Percentiles rank a stretch among this genome's conserved stretches.
Conservation (phyloP, 2,797 vertebrate genomes). For the Danio aesculapii region DNA sequence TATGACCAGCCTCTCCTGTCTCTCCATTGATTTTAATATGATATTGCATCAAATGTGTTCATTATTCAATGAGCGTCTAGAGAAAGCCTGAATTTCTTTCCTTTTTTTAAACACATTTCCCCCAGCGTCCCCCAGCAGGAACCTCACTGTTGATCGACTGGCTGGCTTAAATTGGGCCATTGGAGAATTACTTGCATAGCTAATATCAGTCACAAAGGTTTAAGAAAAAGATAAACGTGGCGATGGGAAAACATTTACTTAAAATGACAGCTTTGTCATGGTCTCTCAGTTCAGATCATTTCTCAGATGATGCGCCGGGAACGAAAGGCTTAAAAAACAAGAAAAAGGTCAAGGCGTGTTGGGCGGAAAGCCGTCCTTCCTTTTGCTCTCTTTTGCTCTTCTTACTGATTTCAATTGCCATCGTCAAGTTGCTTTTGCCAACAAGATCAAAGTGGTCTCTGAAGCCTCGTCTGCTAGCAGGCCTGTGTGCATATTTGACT, state of each 20-base stretch:
- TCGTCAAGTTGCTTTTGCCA: slow-evolving; percentile 85
- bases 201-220: slow-evolving; percentile 59
- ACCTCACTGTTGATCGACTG: slow-evolving; percentile 62
- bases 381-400: slow-evolving; percentile 38
- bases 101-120: slow-evolving; percentile 58
- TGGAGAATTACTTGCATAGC: slow-evolving; percentile 69
- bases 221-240: slow-evolving; percentile 43
- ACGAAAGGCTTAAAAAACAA: slow-evolving; percentile 7
- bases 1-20: slow-evolving; percentile 31
- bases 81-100: slow-evolving; percentile 46
- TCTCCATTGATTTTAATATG: slow-evolving; percentile 69
- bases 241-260: slow-evolving; percentile 40
- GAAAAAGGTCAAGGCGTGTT: slow-evolving; percentile 24
- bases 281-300: slow-evolving; percentile 36
- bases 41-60: slow-evolving; percentile 70
- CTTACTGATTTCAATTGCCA: slow-evolving; percentile 80
- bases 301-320: slow-evolving; percentile 7
- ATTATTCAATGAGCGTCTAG: slow-evolving; percentile 67
- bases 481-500: slow-evolving; percentile 88
- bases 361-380: slow-evolving; percentile 22
- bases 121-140: slow-evolving; percentile 60
- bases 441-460: slow-evolving; percentile 89
- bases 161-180: slow-evolving; percentile 72
- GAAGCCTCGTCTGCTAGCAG: slow-evolving; percentile 82
- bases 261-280: slow-evolving; percentile 55